Conservation (phyloP, 2,113 vertebrate genomes). For the Pseudorasbora parva region DNA sequence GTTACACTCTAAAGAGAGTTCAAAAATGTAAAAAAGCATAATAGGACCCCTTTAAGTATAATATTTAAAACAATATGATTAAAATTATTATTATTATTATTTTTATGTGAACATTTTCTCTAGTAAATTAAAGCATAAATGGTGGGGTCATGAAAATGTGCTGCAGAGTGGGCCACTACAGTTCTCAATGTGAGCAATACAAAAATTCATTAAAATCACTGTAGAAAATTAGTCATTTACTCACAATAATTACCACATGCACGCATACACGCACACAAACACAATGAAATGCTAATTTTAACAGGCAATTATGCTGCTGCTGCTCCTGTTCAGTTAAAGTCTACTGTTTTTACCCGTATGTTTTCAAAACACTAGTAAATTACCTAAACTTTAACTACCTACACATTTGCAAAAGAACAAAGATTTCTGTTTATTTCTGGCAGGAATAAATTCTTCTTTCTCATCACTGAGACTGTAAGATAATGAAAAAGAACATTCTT, state of each 20-base stretch:
- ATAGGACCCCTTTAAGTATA: too few relatives aligned
- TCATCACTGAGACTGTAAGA: neutral
- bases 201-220: constrained; percentile 2
- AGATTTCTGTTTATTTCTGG: neutral
- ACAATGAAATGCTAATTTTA: constrained; percentile 19
- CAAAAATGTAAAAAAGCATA: too few relatives aligned
- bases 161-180: neutral
- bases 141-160: neutral
- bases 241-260: neutral
- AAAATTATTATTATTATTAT: too few relatives aligned
- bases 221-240: constrained; percentile 5
- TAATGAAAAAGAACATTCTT: neutral
- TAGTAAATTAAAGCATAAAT: too few relatives aligned
- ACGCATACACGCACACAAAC: neutral
- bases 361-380: constrained; percentile 20
- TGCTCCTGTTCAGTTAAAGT: neutral
- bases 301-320: constrained; percentile 17
- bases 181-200: neutral
- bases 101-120: too few relatives aligned
- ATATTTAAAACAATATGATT: too few relatives aligned
- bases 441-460: neutral
- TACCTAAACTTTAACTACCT: neutral
- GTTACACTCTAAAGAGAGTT: too few relatives aligned
- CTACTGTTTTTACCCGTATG: neutral
- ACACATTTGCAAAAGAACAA: neutral